Evolutionary conservation across 2,888 invertebrate genomes (phyloP).

Genomic region (Catocala sponsa): DNA sequence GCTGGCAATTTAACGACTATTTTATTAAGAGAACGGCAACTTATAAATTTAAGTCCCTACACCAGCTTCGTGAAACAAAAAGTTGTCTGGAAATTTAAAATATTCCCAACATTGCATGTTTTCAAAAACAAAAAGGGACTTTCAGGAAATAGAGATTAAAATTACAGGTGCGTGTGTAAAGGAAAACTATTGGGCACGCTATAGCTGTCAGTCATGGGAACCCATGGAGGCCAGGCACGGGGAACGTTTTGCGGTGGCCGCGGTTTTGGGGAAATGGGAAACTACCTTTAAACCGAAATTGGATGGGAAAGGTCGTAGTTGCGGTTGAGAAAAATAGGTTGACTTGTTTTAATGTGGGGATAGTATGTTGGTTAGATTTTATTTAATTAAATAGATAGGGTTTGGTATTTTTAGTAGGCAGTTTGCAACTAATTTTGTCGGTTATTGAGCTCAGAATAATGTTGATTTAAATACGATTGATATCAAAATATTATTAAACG

Average conservation of each 20-base stretch:
- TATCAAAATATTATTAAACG: too few species aligned
- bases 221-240: constrained; percentile 19
- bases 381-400: not conserved
- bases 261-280: constrained; percentile 13
- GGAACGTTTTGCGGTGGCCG: constrained; percentile 15
- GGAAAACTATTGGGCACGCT: constrained; percentile 43
- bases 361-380: not conserved
- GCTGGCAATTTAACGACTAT: too few species aligned
- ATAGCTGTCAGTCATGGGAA: constrained; percentile 38
- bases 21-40: too few species aligned
- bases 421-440: too few species aligned
- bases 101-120: constrained; percentile 19
- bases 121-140: constrained; percentile 9
- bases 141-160: constrained; percentile 35
- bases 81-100: too few species aligned
- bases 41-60: too few species aligned
- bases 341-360: constrained; percentile 4
- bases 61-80: too few species aligned
- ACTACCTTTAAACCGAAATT: constrained; percentile 23
- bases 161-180: constrained; percentile 42
- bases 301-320: constrained; percentile 17
- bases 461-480: too few species aligned
- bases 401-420: too few species aligned
- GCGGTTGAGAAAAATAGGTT: constrained; percentile 15
- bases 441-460: too few species aligned